These are phyloP conservation scores for Lepidocyrtoides sp. DNA, from an alignment of 2,888 invertebrate genomes.

Conservation along the genomic window DNA sequence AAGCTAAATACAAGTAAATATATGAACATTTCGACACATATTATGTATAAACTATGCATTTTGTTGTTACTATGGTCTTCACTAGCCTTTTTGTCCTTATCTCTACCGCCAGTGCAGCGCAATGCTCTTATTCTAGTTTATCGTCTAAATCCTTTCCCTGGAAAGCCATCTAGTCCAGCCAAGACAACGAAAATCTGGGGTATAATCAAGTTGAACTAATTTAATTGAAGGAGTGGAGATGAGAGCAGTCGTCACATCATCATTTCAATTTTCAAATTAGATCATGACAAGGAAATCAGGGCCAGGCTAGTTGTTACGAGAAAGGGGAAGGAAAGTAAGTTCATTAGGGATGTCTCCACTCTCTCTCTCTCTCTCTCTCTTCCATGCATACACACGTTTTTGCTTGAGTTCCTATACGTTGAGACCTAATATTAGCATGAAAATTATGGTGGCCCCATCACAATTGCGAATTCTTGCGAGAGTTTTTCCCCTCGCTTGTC, in stretches of 20 bases:
- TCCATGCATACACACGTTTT: neutral
- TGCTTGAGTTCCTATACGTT: neutral
- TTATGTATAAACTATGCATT: no score
- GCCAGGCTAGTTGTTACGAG: neutral
- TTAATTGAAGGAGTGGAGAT: neutral
- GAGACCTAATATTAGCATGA: constrained; percentile 30
- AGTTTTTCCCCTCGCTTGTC: neutral
- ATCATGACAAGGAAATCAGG: constrained; percentile 14
- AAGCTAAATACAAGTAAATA: no score
- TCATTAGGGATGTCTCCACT: constrained; percentile 8
- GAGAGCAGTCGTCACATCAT: constrained; percentile 22
- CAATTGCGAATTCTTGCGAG: constrained; percentile 44
- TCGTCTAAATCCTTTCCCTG: constrained; percentile 5
- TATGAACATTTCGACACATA: no score
- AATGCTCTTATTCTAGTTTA: no score
- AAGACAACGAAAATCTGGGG: constrained; percentile 16
- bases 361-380: neutral
- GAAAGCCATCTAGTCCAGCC: neutral
- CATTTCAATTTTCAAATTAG: constrained; percentile 49
- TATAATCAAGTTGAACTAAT: constrained; percentile 49
- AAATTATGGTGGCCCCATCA: constrained; percentile 47
- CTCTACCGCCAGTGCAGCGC: no score
- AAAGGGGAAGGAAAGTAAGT: constrained; percentile 23
- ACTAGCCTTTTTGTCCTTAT: no score
- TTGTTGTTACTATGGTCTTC: no score